Evolutionary conservation across 2,797 vertebrate genomes (phyloP).

Genomic region (Mycteria americana): DNA sequence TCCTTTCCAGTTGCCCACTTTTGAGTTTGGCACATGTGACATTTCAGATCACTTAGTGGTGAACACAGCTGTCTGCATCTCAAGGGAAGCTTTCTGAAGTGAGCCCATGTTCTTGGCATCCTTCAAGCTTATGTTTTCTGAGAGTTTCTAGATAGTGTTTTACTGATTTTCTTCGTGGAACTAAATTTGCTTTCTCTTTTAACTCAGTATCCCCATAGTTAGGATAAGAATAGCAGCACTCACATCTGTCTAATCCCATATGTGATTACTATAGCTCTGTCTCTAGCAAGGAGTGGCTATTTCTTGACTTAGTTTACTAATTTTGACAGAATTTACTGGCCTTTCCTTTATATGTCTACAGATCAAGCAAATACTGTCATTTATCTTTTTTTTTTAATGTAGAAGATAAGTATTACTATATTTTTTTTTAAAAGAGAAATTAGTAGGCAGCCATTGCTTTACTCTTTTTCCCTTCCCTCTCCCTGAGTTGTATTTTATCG

Average conservation of each 20-base stretch:
- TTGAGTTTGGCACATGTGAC: not conserved
- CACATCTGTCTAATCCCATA: not conserved
- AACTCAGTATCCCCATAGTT: not conserved
- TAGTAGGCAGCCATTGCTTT: not conserved
- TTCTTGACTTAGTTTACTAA: not conserved
- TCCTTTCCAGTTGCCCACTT: not conserved
- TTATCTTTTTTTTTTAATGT: not conserved
- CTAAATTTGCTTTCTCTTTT: not conserved
- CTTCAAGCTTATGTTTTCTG: not conserved
- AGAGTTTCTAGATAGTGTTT: not conserved
- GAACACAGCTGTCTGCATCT: not conserved
- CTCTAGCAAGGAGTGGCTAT: not conserved
- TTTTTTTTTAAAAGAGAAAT: not conserved
- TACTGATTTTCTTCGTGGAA: not conserved
- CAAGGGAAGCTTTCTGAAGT: not conserved
- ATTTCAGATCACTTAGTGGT: not conserved
- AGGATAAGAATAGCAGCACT: not conserved
- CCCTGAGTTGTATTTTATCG: not conserved
- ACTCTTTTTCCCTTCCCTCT: not conserved
- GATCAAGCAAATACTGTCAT: not conserved
- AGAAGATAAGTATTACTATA: not conserved
- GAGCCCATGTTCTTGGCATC: not conserved
- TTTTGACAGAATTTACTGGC: not conserved
- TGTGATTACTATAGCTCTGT: not conserved
- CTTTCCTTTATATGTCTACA: not conserved